Evolutionary conservation across 2,113 vertebrate species (phyloP), one percentile per base, ranked within the genome.

Genomic region (Parotia lawesii): DNA sequence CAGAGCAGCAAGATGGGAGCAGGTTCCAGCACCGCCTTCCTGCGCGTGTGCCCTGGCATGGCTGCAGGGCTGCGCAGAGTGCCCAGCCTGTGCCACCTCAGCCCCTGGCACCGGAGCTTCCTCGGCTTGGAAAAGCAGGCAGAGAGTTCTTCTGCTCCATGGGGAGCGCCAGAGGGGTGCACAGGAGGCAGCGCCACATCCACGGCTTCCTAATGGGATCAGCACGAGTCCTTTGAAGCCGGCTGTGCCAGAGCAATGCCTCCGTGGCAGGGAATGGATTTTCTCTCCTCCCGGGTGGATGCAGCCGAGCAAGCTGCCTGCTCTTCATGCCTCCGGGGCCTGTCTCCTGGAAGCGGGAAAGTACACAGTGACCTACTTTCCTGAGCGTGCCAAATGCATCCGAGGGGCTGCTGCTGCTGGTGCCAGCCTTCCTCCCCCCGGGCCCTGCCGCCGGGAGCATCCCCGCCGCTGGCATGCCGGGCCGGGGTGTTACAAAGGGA

Each of bases 281-380:
- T 85, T 65, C 62, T 50, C 54, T 71, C 50, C 38, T 93, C 56
- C 61, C 0, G 4, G 73, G 74, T 73, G 44, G 72, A 29, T 12
- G 24, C 44, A 47, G 72, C 83, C 13, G 56, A 54, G 58, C 4
- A 14, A 61, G 62, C 61, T 54, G 75, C 91, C 85, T 14, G 27
- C 71, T 89, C 50, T 77, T 42, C 33, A 0, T 83, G 93, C 92
- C 93, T 86, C 47, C 48, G 3, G 75, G 92, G 94, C 69, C 83
- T 66, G 90, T 74, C 72, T 89, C 35, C 61, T 71, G 84, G 84
- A 85, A 93, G 87, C 37, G 1, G 89, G 51, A 89, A 87, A 95
- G 91, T 82, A 89, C 82, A 71, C 77, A 40, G 79, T 94, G 95
- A 95, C 97, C 97, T 97, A 97, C 92, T 97, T 96, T 96, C 28